A percentile compares a stretch with the other conserved stretches of the same genome.
phyloP scores from a whole-genome alignment of 2,113 vertebrate species.

The human (Homo sapiens) region DNA sequence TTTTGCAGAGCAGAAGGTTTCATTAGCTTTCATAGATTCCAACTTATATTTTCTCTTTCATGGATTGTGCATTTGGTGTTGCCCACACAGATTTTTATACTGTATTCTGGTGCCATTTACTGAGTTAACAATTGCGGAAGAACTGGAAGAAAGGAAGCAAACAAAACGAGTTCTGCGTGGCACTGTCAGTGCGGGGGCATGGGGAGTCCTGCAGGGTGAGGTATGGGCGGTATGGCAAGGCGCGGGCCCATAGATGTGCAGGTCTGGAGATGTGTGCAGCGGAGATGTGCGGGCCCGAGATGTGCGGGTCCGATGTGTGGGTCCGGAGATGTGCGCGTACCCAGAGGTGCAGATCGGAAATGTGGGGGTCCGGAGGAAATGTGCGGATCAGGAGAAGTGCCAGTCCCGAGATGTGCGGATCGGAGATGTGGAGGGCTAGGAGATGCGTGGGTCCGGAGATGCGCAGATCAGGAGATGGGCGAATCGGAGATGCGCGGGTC shows the following conservation, averaged over 20 bases:
- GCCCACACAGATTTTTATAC: background rate
- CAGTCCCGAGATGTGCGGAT: no score
- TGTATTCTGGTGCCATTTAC: background rate
- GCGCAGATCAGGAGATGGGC: no score
- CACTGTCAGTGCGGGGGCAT: rapidly evolving
- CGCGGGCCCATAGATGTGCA: rapidly evolving
- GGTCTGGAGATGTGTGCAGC: background rate
- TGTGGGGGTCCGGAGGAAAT: no score
- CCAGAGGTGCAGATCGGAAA: no score
- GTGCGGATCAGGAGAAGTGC: no score
- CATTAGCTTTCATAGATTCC: background rate
- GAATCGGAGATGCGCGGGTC: no score
- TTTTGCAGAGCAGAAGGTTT: background rate
- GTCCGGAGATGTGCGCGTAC: no score
- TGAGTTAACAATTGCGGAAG: background rate
- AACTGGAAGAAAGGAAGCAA: background rate
- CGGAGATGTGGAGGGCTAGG: no score
- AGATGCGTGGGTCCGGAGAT: no score
- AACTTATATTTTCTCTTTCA: background rate
- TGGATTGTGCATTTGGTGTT: background rate
- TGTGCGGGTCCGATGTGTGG: no score
- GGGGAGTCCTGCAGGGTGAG: background rate
- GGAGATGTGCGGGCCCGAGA: no score
- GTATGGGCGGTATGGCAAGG: no score
- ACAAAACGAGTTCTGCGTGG: background rate